Conservation (phyloP, 2,797 vertebrate species). For the Alcedo quadribrachys region DNA sequence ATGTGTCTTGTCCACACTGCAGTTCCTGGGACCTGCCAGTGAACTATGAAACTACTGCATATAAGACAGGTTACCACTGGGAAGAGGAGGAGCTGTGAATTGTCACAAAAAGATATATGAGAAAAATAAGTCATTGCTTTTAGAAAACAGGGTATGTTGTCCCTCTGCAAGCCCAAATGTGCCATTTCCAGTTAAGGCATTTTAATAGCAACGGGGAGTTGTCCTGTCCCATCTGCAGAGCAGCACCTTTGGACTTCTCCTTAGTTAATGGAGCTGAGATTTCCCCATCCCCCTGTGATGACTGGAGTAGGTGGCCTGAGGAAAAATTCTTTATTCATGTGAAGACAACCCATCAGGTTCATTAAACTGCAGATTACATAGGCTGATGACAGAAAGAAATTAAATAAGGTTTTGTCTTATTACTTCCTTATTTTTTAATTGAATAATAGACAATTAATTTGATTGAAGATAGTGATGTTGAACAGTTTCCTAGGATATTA, state of each 20-base stretch:
- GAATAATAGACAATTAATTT: slow-evolving; percentile 57
- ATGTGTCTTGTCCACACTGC: neutral
- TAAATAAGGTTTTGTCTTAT: slow-evolving; percentile 64
- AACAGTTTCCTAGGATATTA: slow-evolving; percentile 28
- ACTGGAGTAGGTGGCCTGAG: slow-evolving; percentile 50
- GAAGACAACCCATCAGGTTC: slow-evolving; percentile 52
- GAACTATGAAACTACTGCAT: neutral
- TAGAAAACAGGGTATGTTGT: neutral
- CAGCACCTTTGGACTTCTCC: slow-evolving; percentile 38
- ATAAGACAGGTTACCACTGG: slow-evolving; percentile 1
- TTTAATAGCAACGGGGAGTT: slow-evolving; percentile 65
- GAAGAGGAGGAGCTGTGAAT: neutral
- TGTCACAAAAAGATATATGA: neutral
- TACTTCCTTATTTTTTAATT: slow-evolving; percentile 69
- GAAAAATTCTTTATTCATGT: slow-evolving; percentile 71
- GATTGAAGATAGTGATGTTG: slow-evolving; percentile 10
- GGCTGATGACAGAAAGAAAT: slow-evolving; percentile 63
- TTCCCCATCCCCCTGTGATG: slow-evolving; percentile 58
- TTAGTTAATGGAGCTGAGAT: slow-evolving; percentile 62
- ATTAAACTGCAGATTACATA: slow-evolving; percentile 60
- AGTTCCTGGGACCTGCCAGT: neutral
- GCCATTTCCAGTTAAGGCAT: slow-evolving; percentile 8
- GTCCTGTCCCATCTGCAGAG: slow-evolving; percentile 24
- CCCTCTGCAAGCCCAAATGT: neutral
- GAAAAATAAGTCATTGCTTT: neutral